Evolutionary conservation across 92 coral and sea anemone genomes (phyloP).

Genomic region (Nematostella vectensis): DNA sequence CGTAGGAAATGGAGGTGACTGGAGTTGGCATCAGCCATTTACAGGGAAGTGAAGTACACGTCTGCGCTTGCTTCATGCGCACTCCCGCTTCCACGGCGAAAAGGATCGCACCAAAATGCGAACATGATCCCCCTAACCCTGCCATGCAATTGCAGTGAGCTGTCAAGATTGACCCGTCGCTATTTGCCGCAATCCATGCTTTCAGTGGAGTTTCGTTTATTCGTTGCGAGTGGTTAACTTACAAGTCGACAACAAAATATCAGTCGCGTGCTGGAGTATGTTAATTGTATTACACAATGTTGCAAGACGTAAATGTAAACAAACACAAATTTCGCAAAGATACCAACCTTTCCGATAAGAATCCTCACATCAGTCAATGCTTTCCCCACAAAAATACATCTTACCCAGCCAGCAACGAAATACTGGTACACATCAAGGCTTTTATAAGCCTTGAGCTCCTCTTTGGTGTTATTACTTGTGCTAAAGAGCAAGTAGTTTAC

Average conservation of each 20-base stretch:
- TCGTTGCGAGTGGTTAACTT: conserved; percentile 54
- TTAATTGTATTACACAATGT: too few relatives aligned
- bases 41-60: conserved; percentile 54
- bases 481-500: conserved; percentile 19
- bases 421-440: conserved; percentile 45
- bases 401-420: conserved; percentile 57
- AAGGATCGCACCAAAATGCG: conserved; percentile 34
- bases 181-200: conserved; percentile 30
- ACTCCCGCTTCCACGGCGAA: conserved; percentile 55
- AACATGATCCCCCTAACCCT: conserved; percentile 35
- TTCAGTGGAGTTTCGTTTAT: conserved; percentile 28
- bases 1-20: conserved; percentile 33
- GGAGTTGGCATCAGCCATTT: conserved; percentile 55
- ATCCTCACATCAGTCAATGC: conserved; percentile 1
- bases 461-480: conserved; percentile 36
- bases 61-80: conserved; percentile 18
- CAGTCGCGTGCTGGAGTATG: too few relatives aligned
- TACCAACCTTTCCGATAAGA: conserved; percentile 7
- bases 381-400: conserved; percentile 38
- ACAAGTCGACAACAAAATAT: not conserved
- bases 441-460: conserved; percentile 51
- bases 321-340: not conserved
- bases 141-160: conserved; percentile 43
- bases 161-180: conserved; percentile 23
- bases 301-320: too few relatives aligned